Percentiles rank a stretch among this genome's conserved stretches.
Conservation (phyloP, 1,140 invertebrate genomes). For the Ptiloglossa arizonensis region DNA sequence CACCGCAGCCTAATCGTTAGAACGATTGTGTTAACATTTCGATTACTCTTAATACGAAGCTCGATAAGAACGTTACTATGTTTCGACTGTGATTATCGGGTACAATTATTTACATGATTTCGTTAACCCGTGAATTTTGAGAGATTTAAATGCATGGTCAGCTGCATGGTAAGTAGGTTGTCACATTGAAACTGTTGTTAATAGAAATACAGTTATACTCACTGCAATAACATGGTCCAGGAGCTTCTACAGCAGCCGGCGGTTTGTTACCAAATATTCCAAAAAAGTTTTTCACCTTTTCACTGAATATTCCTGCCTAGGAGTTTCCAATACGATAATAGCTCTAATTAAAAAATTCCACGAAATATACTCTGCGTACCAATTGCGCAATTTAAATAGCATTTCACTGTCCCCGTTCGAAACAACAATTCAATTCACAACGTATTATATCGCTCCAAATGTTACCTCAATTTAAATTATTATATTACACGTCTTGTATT, state of each 20-base stretch:
- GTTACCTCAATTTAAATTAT: neutral
- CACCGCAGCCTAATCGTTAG: slow-evolving; percentile 86
- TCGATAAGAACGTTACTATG: slow-evolving; percentile 13
- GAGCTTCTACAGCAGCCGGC: slow-evolving; percentile 51
- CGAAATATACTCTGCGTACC: neutral
- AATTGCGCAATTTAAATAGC: neutral
- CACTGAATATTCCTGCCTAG: slow-evolving; percentile 43
- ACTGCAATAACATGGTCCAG: slow-evolving; percentile 75
- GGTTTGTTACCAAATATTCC: slow-evolving; percentile 76
- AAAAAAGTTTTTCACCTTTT: slow-evolving; percentile 73
- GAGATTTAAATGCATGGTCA: too few species aligned
- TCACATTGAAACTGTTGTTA: neutral
- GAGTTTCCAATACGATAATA: slow-evolving; percentile 45
- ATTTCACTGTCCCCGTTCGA: neutral
- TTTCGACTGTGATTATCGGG: too few species aligned
- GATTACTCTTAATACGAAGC: neutral
- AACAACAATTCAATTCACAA: too few species aligned
- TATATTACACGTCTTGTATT: neutral
- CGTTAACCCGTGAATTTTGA: too few species aligned
- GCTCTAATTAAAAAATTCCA: slow-evolving; percentile 17
- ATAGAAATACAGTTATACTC: slow-evolving; percentile 52
- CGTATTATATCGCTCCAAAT: too few species aligned
- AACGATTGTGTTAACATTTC: neutral
- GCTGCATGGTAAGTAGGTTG: too few species aligned
- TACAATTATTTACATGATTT: too few species aligned